Evolutionary conservation across 2,113 vertebrate species (phyloP).

Genomic region (Pipa parva): DNA sequence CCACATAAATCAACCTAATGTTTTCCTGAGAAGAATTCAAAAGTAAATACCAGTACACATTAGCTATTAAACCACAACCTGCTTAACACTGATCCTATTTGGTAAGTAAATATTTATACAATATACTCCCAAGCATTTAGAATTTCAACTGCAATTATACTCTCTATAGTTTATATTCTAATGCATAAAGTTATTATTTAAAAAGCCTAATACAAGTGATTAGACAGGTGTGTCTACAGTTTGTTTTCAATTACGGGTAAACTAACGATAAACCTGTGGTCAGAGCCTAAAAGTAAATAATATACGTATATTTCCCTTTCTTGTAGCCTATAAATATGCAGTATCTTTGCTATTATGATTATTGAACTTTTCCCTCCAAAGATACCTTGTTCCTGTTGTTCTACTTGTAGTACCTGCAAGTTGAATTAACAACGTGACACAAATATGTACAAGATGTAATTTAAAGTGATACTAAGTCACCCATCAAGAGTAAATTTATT

Average conservation of each 20-base stretch:
- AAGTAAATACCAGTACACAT: slow-evolving; percentile 10
- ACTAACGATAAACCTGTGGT: background rate
- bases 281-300: background rate
- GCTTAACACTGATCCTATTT: background rate
- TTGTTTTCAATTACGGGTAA: too few species aligned
- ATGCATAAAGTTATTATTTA: background rate
- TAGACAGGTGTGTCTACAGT: background rate
- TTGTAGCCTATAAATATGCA: background rate
- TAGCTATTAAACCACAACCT: slow-evolving; percentile 5
- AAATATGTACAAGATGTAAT: too few species aligned
- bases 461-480: too few species aligned
- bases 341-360: too few species aligned
- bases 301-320: background rate
- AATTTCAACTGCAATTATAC: background rate
- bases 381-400: too few species aligned
- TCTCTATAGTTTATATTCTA: background rate
- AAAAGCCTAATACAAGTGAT: background rate
- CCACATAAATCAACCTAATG: slow-evolving; percentile 7
- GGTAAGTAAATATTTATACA: background rate
- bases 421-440: too few species aligned
- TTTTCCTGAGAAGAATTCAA: slow-evolving; percentile 16
- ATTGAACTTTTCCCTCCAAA: too few species aligned
- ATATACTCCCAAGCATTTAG: background rate
- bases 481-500: too few species aligned
- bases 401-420: too few species aligned